Conservation (phyloP, 2,797 vertebrate species). For the Gymnoscopelus microlampas region DNA sequence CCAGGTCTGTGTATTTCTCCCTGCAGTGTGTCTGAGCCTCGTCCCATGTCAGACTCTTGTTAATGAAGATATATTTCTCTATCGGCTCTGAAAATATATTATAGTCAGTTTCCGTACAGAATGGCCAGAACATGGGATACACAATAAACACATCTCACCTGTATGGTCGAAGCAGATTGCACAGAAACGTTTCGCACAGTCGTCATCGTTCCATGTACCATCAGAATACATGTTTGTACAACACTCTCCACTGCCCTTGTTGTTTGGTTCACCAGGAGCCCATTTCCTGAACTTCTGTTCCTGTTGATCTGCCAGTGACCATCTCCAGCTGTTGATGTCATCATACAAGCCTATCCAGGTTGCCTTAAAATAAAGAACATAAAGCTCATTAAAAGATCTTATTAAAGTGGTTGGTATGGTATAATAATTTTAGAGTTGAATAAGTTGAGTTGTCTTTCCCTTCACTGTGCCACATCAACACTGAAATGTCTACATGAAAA, state of each 20-base stretch:
- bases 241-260: fast-evolving
- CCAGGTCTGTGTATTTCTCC: slow-evolving; percentile 48
- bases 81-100: slow-evolving; percentile 8
- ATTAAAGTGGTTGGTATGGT: too few species aligned
- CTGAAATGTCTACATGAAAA: too few species aligned
- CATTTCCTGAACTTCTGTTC: slow-evolving; percentile 28
- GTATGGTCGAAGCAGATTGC: slow-evolving; percentile 33
- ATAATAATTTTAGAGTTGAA: too few species aligned
- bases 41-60: background rate
- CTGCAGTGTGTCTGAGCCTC: slow-evolving; percentile 54
- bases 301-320: slow-evolving; percentile 35
- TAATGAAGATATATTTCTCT: background rate
- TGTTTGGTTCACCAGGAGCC: fast-evolving
- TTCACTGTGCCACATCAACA: too few species aligned
- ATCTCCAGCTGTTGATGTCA: slow-evolving; percentile 41
- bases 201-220: background rate
- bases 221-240: fast-evolving
- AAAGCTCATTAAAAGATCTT: too few species aligned
- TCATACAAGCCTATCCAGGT: slow-evolving; percentile 60
- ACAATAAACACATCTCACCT: slow-evolving; percentile 24
- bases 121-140: too few species aligned
- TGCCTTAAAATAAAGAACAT: background rate
- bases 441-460: too few species aligned
- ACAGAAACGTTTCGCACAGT: fast-evolving
- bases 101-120: too few species aligned